phyloP scores from a whole-genome alignment of 1,140 invertebrate species.

The Leptinotarsa undecemlineata region DNA sequence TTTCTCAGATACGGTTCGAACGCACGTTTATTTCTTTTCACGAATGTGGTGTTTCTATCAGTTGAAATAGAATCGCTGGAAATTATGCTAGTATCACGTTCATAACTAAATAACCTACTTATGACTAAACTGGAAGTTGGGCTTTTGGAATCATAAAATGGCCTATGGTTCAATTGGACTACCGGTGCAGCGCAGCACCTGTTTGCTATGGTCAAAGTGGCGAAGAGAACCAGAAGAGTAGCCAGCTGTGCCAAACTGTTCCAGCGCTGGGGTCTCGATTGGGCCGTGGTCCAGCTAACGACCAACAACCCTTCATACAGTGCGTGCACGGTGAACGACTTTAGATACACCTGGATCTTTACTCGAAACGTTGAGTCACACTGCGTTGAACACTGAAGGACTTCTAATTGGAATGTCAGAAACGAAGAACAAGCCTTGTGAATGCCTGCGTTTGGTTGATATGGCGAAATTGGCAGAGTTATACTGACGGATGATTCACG shows the following conservation, averaged over 20 bases:
- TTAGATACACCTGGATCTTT: conserved; percentile 11
- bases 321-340: conserved; percentile 24
- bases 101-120: conserved; percentile 24
- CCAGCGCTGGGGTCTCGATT: conserved; percentile 16
- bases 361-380: not conserved
- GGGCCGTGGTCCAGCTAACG: conserved; percentile 36
- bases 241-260: conserved; percentile 28
- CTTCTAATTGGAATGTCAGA: not conserved
- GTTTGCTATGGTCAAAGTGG: conserved; percentile 25
- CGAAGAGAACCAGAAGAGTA: conserved; percentile 29
- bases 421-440: not conserved
- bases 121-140: conserved; percentile 40
- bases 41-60: not conserved
- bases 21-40: not conserved
- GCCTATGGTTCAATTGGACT: conserved; percentile 7
- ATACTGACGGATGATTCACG: not conserved
- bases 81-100: conserved; percentile 37
- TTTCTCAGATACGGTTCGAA: conserved; percentile 6
- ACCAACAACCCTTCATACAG: conserved; percentile 39
- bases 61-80: not conserved
- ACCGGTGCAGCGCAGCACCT: conserved; percentile 15
- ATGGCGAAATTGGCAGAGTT: conserved; percentile 20
- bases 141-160: conserved; percentile 31
- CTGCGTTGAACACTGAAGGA: not conserved
- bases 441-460: not conserved